phyloP scores from a whole-genome alignment of 2,113 vertebrate genomes.

The Pogona vitticeps region DNA sequence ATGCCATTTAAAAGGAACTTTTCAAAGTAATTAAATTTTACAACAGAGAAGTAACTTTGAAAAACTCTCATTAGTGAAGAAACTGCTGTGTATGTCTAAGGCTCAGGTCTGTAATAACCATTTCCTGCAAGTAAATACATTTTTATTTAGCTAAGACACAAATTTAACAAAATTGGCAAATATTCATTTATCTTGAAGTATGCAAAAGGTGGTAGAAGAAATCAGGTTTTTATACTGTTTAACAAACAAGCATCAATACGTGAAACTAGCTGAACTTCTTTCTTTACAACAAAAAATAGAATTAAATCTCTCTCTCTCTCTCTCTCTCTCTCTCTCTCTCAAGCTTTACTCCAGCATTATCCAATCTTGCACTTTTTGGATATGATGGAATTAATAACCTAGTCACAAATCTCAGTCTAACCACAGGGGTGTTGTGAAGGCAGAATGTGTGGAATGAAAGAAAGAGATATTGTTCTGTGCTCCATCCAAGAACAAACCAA shows the following conservation, averaged over 20 bases:
- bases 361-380: neutral
- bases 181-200: neutral
- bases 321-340: no score
- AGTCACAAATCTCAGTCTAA: neutral
- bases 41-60: no score
- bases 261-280: neutral
- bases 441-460: neutral
- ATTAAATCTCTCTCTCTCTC: no score
- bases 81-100: no score
- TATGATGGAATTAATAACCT: neutral
- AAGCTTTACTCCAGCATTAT: neutral
- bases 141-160: neutral
- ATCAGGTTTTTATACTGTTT: no score
- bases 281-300: no score
- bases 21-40: no score
- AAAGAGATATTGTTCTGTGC: neutral
- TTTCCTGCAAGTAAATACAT: no score
- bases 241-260: neutral
- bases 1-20: no score
- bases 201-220: neutral
- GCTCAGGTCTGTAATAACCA: no score
- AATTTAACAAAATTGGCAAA: neutral
- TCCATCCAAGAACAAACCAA: neutral
- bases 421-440: neutral
- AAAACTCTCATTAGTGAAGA: no score